Base-by-base conservation (phyloP, 2,797 vertebrate genomes). In the Tadarida brasiliensis region DNA sequence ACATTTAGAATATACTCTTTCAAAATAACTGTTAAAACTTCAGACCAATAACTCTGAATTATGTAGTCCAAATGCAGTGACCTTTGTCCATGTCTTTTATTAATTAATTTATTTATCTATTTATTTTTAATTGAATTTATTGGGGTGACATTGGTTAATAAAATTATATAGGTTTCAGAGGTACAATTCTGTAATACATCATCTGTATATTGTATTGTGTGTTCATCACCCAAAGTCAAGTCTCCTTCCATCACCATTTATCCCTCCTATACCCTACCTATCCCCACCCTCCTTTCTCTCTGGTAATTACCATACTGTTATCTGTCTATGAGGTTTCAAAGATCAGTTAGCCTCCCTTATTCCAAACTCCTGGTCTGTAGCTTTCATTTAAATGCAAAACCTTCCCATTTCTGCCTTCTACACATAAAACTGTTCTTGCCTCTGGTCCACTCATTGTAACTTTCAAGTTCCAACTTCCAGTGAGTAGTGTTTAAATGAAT, bases 401-500 rank as follows among this genome's bases (percentile, higher is more conserved):
- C 33, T 24, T 57, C 56, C 11, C 19, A 65, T 3, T 91, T 90
- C 39, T 95, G 9, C 7, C 47, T 86, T 95, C 24, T 9, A n/a
- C 17, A 35, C 44, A 56, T 10, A 87, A 81, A 83, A 2, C 16
- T 85, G 2, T 73, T 35, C n/a, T 77, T 92, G 49, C 11, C 8
- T 95, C 77, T 96, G 65, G 4, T 61, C 44, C 15, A 57, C 59
- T 77, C 28, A 61, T 17, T 82, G 51, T 22, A 81, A 47, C 61
- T 95, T 90, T 57, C 26, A 56, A 65, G 91, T 35, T 57, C 49
- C 7, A 88, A 17, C 1, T 30, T 63, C 80, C 35, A 88, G 71
- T 74, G 20, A 94, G 22, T 17, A 70, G 5, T 93, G 20, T 33
- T 95, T 28, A 97, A 88, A 92, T 91, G 22, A 92, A 61, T 94